Evolutionary conservation across 2,113 vertebrate genomes (phyloP), one percentile per base, ranked within the genome.

Genomic region (Passer montanus): DNA sequence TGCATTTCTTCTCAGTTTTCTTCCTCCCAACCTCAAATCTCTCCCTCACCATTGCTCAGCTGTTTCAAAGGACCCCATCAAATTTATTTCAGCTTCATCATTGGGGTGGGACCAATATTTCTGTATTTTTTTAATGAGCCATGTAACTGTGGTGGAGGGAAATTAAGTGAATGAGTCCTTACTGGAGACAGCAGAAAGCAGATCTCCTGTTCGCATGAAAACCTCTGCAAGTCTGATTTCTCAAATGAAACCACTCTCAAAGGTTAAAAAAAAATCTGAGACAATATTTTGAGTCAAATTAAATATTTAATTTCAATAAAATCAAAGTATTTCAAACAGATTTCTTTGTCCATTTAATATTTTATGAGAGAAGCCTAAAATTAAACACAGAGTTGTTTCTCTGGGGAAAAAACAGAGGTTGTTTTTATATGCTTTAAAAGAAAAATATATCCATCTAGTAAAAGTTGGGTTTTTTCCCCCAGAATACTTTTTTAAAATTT

Each of bases 311-410:
- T 90, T 88, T 88, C 59, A 67, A 70, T 26, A 52, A 90, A 95
- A 93, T 90, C 68, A 63, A 90, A 96, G 68, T 43, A 74, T 93
- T 90, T 86, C 46, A 50, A 90, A 92, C 8, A 10, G 41, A 74
- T 90, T 93, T 91, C 62, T 92, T 94, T 91, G 83, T 72, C 76
- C 10, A 33, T 24, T 96, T 47, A 97, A 94, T 95, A 94, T 95
- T 97, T 96, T 10, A 96, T 96, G 92, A 92, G 55, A 39, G 49
- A 74, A 80, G 60, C 33, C 91, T 95, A 94, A 96, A 95, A 93
- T 92, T 74, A 93, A 90, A 82, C 74, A 82, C 14, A 8, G n/a
- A 41, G 24, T 64, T 88, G 63, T 92, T 92, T 77, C 75, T 93
- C 94, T 35, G 11, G 85, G 50, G 55, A 41, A 63, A 89, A 79